phyloP scores from a whole-genome alignment of 2,888 invertebrate species.

The Argyresthia goedartella region DNA sequence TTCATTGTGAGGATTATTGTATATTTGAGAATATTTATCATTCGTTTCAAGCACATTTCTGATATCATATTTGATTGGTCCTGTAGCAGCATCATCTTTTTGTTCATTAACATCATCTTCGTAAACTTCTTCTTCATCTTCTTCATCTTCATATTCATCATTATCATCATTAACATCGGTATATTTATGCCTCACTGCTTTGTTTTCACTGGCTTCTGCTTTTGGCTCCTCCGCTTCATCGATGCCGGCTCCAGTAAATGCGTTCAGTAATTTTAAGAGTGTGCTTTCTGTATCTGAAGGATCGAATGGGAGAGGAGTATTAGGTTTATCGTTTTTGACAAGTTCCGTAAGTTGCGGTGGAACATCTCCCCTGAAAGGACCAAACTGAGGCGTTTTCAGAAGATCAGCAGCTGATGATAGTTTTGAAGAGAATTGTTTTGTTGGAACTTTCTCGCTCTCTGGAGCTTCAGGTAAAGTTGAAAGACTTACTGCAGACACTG shows the following conservation, averaged over 20 bases:
- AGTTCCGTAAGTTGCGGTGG: constrained; percentile 40
- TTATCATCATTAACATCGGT: constrained; percentile 14
- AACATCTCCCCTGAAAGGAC: constrained; percentile 80
- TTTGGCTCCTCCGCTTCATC: constrained; percentile 25
- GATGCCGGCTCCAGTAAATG: constrained; percentile 24
- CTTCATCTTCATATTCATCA: constrained; percentile 16
- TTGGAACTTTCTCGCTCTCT: constrained; percentile 32
- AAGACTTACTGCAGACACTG: constrained; percentile 74
- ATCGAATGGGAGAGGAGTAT: too few relatives aligned
- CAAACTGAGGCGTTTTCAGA: constrained; percentile 79
- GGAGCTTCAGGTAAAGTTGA: constrained; percentile 65
- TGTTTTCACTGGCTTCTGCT: constrained; percentile 32
- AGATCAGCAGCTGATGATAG: constrained; percentile 61
- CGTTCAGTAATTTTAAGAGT: constrained; percentile 48
- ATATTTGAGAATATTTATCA: not conserved
- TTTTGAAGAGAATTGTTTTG: constrained; percentile 45
- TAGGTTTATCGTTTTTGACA: too few relatives aligned
- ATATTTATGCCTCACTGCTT: constrained; percentile 22
- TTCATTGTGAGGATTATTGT: not conserved
- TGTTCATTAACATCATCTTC: constrained; percentile 17
- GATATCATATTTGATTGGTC: not conserved
- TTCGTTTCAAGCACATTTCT: not conserved
- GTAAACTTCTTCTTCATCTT: constrained; percentile 19
- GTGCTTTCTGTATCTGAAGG: constrained; percentile 25
- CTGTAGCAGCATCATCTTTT: not conserved